Base-by-base conservation (phyloP, 2,888 invertebrate genomes). In the Idaea aversata region DNA sequence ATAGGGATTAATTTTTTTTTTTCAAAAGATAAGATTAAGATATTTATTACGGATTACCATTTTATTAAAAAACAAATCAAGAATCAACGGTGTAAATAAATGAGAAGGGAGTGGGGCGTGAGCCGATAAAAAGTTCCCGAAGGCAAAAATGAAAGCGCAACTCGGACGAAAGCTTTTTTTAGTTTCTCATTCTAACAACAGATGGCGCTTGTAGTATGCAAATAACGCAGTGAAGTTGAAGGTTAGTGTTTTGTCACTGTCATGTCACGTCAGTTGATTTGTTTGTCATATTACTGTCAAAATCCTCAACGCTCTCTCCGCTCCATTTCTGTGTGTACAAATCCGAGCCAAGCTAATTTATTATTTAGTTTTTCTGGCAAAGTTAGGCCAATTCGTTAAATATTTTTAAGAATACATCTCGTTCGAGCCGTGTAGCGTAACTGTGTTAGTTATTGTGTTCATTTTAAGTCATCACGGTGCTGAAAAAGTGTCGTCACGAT, bases 341-440 rank as follows among this genome's bases (percentile, higher is more conserved):
- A 88, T 84, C 84, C 79, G 80, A 87, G 80, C 87, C 88, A 90
- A 91, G 90, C 91, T 87, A 88, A 88, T 90, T 86, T 90, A 88
- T 90, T 90, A 91, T 90, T 91, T 88, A 90, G 47, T 69, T 88
- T 85, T 77, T 88, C 85, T 82, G 47, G 47, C 10, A 10, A 10
- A 47, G 6, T 10, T 47, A 47, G 6, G 47, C 47, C 47, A 47
- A 47, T 47, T 47, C 47, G 47, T 47, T 47, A 47, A 47, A 10
- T 47, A 47, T 47, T 47, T 47, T 47, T 47, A 47, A 47, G 47
- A 13, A 47, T 47, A 47, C 47, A 47, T 13, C 13, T 47, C 47
- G 47, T 47, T 47, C 6, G 47, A 47, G 5, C 47, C 47, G 47
- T 47, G 68, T 77, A 85, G 81, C 13, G 13, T 47, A 13, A 7